phyloP scores from a whole-genome alignment of 2,888 invertebrate genomes.

The Drosophila falleni region DNA sequence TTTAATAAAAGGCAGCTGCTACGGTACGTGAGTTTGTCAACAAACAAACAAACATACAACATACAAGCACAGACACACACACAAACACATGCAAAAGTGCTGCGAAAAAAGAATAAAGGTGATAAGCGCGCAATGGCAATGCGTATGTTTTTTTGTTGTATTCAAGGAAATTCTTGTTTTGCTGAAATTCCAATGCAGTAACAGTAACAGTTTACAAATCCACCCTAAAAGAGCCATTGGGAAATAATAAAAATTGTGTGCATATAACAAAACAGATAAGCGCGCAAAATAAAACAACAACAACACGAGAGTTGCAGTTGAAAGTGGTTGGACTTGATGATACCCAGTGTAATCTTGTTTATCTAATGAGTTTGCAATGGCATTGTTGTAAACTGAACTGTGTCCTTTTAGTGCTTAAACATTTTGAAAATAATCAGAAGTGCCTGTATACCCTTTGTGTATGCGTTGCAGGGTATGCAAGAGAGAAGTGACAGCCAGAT shows the following conservation, averaged over 20 bases:
- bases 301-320: conserved; percentile 4
- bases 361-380: neutral
- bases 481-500: conserved; percentile 66
- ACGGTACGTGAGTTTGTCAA: conserved; percentile 33
- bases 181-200: conserved; percentile 66
- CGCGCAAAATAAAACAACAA: conserved; percentile 62
- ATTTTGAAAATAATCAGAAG: neutral
- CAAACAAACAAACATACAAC: conserved; percentile 21
- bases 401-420: neutral
- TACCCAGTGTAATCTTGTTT: conserved; percentile 14
- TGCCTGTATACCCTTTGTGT: conserved; percentile 22
- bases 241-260: conserved; percentile 54
- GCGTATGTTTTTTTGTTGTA: conserved; percentile 30
- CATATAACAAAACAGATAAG: conserved; percentile 68
- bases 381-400: neutral
- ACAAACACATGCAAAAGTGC: conserved; percentile 32
- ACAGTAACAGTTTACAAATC: conserved; percentile 41
- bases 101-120: conserved; percentile 69
- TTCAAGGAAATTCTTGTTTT: conserved; percentile 42
- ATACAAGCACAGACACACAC: conserved; percentile 17
- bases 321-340: conserved; percentile 15
- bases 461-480: conserved; percentile 38
- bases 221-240: conserved; percentile 51
- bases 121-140: conserved; percentile 66
- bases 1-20: conserved; percentile 21